Evolutionary conservation across 2,888 invertebrate genomes (phyloP).

Genomic region (Eupithecia pulchellata): DNA sequence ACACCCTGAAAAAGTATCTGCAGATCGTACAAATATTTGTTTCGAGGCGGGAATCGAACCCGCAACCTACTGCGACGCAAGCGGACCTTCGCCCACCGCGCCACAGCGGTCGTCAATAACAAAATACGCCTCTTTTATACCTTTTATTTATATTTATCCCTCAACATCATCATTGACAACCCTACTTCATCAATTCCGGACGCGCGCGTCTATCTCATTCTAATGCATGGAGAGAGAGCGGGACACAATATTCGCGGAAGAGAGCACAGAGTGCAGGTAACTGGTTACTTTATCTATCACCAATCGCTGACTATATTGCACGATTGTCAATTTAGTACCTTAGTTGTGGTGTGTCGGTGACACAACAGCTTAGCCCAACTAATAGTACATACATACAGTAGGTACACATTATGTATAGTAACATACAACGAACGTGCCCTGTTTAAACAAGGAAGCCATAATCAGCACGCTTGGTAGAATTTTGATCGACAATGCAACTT

Average conservation of each 20-base stretch:
- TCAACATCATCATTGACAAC: conserved; percentile 47
- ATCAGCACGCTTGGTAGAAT: too few relatives aligned
- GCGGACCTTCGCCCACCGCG: too few relatives aligned
- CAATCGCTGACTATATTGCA: conserved; percentile 54
- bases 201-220: conserved; percentile 52
- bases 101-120: too few relatives aligned
- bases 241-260: conserved; percentile 72
- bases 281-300: conserved; percentile 63
- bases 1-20: too few relatives aligned
- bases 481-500: too few relatives aligned
- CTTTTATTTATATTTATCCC: neutral
- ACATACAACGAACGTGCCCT: too few relatives aligned
- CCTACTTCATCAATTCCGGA: conserved; percentile 59
- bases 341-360: conserved; percentile 29
- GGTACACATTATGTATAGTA: neutral
- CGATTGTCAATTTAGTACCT: conserved; percentile 54
- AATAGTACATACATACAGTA: neutral
- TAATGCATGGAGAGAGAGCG: conserved; percentile 49
- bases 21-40: too few relatives aligned
- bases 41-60: too few relatives aligned
- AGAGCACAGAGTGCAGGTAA: conserved; percentile 72
- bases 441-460: too few relatives aligned
- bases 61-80: too few relatives aligned
- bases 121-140: neutral
- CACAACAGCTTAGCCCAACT: neutral